Base-by-base conservation (phyloP, 2,797 vertebrate species). In the Melanotaenia maccullochi region DNA sequence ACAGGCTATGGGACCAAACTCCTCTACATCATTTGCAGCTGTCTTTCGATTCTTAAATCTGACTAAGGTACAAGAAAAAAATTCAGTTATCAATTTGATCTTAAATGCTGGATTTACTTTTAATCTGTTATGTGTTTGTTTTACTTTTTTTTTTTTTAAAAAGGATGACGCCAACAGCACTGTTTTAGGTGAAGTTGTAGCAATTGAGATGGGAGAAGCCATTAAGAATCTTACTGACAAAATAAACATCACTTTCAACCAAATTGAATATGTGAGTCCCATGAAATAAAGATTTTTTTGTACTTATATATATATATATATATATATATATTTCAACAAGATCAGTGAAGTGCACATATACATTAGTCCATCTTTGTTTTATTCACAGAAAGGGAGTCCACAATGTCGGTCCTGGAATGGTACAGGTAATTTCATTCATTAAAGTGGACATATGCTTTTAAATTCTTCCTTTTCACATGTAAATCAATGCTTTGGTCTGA, bases 341-440 rank as follows among this genome's bases (percentile, higher is more conserved):
- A 25, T 22, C 9, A 62, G 49, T 36, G 20, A 18, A 63, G 0
- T 42, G 47, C 32, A 4, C 0, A 11, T 63, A 58, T 30, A n/a
- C n/a, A n/a, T 28, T 3, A 68, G 13, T 64, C 4, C 0, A 11
- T 0, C 36, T 55, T 5, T 70, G 4, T 70, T 74, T 52, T 60
- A 4, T 72, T 82, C n/a, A 57, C 75, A 90, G 91, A 0, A 20
- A 0, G 35, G 5, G 35, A 24, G 0, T 38, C 85, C 87, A 35
- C n/a, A 47, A 25, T 94, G 93, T 73, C 3, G 38, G 0, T 93
- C 93, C 0, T 94, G 93, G 93, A 24, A 90, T 22, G 92, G 93
- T 60, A 4, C 75, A 47, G 93, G 93, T 94, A 88, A 47, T 18
- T 4, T 1, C 7, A 8, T 9, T 25, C 7, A 18, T 40, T 25